These are phyloP conservation scores for Schizaphis graminum DNA, from an alignment of 2,888 invertebrate species.

Conservation along the genomic window DNA sequence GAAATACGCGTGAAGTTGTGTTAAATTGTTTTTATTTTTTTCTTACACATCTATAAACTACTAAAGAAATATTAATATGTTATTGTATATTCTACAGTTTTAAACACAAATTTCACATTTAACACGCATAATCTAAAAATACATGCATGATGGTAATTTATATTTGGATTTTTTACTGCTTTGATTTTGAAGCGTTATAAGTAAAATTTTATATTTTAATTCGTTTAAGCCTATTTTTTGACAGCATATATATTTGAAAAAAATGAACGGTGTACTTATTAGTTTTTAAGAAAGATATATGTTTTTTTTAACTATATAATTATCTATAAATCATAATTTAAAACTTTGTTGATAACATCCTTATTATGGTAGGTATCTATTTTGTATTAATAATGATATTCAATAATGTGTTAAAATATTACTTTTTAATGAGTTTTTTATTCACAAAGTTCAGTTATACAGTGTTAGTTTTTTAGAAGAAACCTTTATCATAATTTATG, in stretches of 20 bases:
- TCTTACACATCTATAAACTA: not conserved
- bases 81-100: not conserved
- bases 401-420: slow-evolving; percentile 18
- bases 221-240: not conserved
- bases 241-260: not conserved
- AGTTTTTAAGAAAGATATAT: not conserved
- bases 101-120: no score
- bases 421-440: slow-evolving; percentile 23
- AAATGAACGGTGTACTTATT: not conserved
- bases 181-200: not conserved
- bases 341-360: not conserved
- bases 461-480: not conserved
- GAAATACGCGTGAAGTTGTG: not conserved
- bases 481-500: not conserved
- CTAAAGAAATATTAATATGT: not conserved
- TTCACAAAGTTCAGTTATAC: not conserved
- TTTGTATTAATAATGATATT: slow-evolving; percentile 23
- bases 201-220: not conserved
- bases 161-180: not conserved
- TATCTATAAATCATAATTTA: not conserved
- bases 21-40: not conserved
- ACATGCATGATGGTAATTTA: not conserved
- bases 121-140: not conserved
- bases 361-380: not conserved
- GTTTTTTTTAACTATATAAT: not conserved